Conservation (phyloP, 2,113 vertebrate genomes). For the Lathamus discolor region DNA sequence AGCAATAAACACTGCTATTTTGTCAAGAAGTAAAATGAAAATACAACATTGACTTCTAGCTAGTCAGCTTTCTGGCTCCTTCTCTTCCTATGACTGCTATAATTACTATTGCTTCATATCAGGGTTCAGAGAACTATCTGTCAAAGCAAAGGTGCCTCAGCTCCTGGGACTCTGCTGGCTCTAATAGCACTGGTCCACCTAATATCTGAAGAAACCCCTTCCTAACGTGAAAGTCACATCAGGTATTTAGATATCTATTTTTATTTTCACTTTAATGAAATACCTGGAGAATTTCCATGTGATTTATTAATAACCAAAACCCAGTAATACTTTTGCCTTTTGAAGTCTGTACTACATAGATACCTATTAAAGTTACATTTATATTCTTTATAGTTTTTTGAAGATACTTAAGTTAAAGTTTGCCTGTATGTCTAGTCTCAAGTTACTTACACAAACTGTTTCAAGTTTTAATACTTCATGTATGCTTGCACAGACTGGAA, state of each 20-base stretch:
- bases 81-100: not conserved
- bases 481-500: not conserved
- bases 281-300: not conserved
- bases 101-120: not conserved
- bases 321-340: not conserved
- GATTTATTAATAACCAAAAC: not conserved
- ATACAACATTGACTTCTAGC: accelerated
- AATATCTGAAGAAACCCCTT: not conserved
- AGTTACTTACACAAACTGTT: not conserved
- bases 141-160: not conserved
- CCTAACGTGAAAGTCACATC: accelerated
- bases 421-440: not conserved
- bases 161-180: not conserved
- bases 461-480: not conserved
- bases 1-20: not conserved
- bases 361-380: not conserved
- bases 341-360: not conserved
- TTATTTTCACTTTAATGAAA: not conserved
- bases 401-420: not conserved
- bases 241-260: not conserved
- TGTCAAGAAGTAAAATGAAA: not conserved
- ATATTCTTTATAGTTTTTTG: not conserved
- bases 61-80: not conserved
- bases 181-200: not conserved
- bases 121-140: not conserved